A percentile compares a stretch with the other conserved stretches of the same genome.
Conservation (phyloP, 2,888 invertebrate species). For the Nezara viridula region DNA sequence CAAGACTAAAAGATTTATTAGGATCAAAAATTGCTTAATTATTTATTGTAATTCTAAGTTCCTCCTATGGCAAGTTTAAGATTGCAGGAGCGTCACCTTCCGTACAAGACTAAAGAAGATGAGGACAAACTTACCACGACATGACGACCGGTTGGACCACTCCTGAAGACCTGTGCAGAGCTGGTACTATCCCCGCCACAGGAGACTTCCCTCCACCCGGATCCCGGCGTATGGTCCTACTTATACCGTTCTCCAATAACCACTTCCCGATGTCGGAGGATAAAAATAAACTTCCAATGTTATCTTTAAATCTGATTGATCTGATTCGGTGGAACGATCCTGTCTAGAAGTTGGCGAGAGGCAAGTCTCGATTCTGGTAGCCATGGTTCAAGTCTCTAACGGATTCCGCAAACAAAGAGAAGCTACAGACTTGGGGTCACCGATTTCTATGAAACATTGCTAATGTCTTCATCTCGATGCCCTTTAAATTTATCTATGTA, state of each 20-base stretch:
- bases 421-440: no score
- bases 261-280: neutral
- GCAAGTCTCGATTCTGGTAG: no score
- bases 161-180: neutral
- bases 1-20: no score
- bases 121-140: neutral
- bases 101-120: neutral
- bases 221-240: neutral
- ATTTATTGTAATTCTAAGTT: no score
- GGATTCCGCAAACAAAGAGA: no score
- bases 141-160: slow-evolving; percentile 15
- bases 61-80: neutral
- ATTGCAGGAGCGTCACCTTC: neutral
- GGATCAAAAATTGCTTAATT: no score
- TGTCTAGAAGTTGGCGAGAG: no score
- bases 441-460: no score
- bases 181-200: neutral
- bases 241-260: neutral
- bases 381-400: no score
- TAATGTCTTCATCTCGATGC: no score
- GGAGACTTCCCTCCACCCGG: slow-evolving; percentile 6
- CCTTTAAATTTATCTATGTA: no score
- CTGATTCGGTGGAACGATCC: neutral
- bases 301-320: neutral
- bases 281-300: neutral